These are phyloP conservation scores for Cepphus grylle DNA, from an alignment of 2,113 vertebrate species.

Conservation along the genomic window DNA sequence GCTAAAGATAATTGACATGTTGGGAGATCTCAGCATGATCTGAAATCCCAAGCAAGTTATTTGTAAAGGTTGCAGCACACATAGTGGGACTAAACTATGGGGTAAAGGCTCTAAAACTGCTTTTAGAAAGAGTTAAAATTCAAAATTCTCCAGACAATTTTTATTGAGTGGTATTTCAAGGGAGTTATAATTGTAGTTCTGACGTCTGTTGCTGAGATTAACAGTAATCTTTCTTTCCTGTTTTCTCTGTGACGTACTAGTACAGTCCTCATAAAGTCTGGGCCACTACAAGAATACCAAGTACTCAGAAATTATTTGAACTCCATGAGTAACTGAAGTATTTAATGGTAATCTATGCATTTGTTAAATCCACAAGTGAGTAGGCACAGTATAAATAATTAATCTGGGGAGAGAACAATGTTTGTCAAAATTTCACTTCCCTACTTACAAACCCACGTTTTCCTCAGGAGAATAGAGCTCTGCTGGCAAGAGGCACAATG, in stretches of 20 bases:
- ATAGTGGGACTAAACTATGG: not conserved
- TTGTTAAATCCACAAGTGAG: not conserved
- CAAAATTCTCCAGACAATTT: not conserved
- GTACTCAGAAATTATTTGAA: not conserved
- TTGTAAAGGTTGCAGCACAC: not conserved
- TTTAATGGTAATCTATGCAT: not conserved
- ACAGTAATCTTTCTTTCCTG: not conserved
- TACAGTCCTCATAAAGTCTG: not conserved
- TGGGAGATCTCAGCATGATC: not conserved
- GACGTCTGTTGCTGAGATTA: not conserved
- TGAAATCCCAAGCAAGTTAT: not conserved
- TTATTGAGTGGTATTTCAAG: not conserved
- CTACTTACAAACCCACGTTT: not conserved
- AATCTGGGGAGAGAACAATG: not conserved
- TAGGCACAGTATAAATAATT: not conserved
- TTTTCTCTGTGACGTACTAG: not conserved
- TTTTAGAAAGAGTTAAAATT: not conserved
- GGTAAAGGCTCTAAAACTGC: not conserved
- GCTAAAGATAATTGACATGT: not conserved
- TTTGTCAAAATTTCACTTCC: not conserved
- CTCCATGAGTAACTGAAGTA: not conserved
- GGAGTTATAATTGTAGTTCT: not conserved
- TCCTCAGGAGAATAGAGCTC: not conserved
- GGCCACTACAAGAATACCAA: not conserved
- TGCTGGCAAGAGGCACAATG: not conserved